Base-by-base conservation (phyloP, 64 coral and sea anemone genomes). In the Montipora capricornis region DNA sequence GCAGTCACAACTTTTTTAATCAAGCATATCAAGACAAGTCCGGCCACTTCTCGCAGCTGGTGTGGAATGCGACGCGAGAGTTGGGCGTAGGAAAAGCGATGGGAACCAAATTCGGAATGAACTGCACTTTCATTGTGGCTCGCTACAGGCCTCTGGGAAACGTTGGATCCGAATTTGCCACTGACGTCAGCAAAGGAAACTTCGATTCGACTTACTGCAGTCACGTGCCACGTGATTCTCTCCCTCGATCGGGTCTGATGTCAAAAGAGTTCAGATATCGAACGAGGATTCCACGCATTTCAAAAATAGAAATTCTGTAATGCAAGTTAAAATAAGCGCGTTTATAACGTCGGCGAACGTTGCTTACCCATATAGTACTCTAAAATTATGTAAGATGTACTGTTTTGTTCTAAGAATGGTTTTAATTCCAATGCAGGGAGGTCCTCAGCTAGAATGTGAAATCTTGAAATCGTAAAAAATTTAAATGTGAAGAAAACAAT, bases 61-160 rank as follows among this genome's bases (percentile, higher is more conserved):
- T 98, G 1, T 98, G 96, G 96, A 98, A 98, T 73, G 78, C 96
- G 2, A 88, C 96, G 3, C 29, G 82, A 2, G 88, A 93, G 11
- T 52, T 98, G 2, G 96, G 96, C 3, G 68, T 98, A 3, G 96
- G 96, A 0, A 91, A 86, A 73, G 96, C 93, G 1, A 87, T 83
- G 5, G 96, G 96, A 4, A 83, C 55, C 2, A 98, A 98, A 76
- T 98, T 89, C 80, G 96, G 96, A 6, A 94, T 98, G 92, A 98
- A 92, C 13, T 97, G 96, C 20, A 95, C 96, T 4, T 97, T 94
- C 20, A 95, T 97, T n/a, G 96, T 97, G n/a, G 96, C 96, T 58
- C 75, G 96, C 50, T 97, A 97, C 74, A 52, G 77, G 75, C 89
- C 49, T 3, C 80, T 91, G 75, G 96, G 96, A 9, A 98, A 98